phyloP scores from a whole-genome alignment of 2,113 vertebrate species.

The Arenaria interpres region DNA sequence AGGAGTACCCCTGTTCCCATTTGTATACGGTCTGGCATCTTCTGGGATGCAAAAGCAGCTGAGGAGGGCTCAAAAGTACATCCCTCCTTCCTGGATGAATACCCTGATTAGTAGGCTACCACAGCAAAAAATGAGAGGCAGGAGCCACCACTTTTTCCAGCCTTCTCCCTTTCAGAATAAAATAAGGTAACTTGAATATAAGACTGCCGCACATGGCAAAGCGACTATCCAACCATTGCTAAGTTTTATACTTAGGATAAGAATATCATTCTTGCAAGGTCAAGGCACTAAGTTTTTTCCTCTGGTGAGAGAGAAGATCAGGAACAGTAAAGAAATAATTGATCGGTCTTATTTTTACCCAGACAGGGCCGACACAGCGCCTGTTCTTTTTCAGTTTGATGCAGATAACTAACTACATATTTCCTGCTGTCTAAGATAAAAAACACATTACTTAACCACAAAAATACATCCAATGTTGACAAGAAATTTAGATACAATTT shows the following conservation, averaged over 20 bases:
- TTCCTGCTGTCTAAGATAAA: background rate
- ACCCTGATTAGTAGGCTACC: background rate
- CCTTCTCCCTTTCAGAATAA: background rate
- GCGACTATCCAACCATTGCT: background rate
- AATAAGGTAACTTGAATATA: background rate
- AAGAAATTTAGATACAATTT: conserved; percentile 13
- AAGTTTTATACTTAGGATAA: background rate
- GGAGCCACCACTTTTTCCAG: background rate
- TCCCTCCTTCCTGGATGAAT: background rate
- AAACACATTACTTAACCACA: background rate
- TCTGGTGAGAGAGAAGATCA: background rate
- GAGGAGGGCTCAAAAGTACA: background rate
- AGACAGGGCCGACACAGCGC: background rate
- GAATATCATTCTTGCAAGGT: background rate
- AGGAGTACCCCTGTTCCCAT: background rate
- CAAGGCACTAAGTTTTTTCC: background rate
- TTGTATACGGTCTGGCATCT: background rate
- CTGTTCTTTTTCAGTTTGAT: background rate
- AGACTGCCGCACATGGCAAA: background rate
- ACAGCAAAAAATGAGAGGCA: background rate
- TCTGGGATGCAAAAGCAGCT: background rate
- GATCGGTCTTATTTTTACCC: background rate
- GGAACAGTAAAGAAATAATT: background rate
- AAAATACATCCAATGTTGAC: background rate
- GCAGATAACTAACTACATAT: background rate